phyloP scores from a whole-genome alignment of 2,797 vertebrate genomes.

The Triplophysa bombifrons region DNA sequence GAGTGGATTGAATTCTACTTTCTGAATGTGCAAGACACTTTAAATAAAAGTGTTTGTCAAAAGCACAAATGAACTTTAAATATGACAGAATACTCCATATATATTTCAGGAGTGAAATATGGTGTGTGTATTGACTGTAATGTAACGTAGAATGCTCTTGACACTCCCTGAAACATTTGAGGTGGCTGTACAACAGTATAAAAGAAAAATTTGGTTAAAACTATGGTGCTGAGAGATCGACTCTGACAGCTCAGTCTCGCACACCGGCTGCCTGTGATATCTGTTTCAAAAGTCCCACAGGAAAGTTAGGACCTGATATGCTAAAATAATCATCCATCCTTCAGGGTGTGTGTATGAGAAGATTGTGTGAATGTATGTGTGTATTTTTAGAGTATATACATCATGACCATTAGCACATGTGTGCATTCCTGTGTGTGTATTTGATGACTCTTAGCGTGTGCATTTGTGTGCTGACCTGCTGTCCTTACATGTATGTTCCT shows the following conservation, averaged over 20 bases:
- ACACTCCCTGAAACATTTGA: constrained; percentile 40
- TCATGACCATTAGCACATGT: constrained; percentile 37
- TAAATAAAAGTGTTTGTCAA: background rate
- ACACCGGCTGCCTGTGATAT: constrained; percentile 63
- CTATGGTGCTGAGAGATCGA: constrained; percentile 61
- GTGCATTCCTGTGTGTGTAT: constrained; percentile 35
- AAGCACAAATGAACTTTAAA: constrained; percentile 8
- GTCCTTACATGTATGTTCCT: constrained; percentile 2
- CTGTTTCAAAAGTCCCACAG: constrained; percentile 71
- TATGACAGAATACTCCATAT: background rate
- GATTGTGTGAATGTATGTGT: constrained; percentile 16
- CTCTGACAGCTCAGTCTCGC: constrained; percentile 66
- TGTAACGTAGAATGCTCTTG: constrained; percentile 41
- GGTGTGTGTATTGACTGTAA: constrained; percentile 51
- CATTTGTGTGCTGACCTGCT: constrained; percentile 27
- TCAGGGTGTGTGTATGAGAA: constrained; percentile 28
- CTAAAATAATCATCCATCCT: constrained; percentile 70
- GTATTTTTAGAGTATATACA: constrained; percentile 38
- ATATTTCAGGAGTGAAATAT: constrained; percentile 28
- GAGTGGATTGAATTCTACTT: background rate
- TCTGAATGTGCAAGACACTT: background rate
- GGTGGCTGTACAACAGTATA: constrained; percentile 60
- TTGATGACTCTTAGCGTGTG: constrained; percentile 6
- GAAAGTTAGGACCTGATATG: constrained; percentile 67
- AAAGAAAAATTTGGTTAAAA: constrained; percentile 63